Evolutionary conservation across 2,888 invertebrate genomes (phyloP).

Genomic region (Eupsilia transversa): DNA sequence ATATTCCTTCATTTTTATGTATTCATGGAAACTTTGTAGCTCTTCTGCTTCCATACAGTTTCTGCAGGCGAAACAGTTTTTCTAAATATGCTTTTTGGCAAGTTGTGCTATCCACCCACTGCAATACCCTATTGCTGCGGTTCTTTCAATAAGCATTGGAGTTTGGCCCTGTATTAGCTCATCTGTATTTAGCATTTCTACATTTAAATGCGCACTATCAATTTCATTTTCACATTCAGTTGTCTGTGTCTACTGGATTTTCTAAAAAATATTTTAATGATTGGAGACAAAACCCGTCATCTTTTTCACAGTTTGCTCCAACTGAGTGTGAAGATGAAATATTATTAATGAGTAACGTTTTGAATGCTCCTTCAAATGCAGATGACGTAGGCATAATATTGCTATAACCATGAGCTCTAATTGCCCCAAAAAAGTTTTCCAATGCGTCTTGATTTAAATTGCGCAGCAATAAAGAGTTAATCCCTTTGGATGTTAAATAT

Average conservation of each 20-base stretch:
- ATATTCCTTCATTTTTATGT: too few species aligned
- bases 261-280: constrained; percentile 25
- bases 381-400: constrained; percentile 28
- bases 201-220: constrained; percentile 3
- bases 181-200: constrained; percentile 1
- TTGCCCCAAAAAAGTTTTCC: constrained; percentile 35
- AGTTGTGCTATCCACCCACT: not conserved
- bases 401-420: constrained; percentile 24
- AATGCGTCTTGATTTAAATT: constrained; percentile 35
- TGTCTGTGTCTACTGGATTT: constrained; percentile 5
- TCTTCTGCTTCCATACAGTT: too few species aligned
- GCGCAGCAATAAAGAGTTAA: constrained; percentile 16
- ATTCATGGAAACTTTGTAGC: too few species aligned
- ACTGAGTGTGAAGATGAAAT: constrained; percentile 6
- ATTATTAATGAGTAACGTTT: constrained; percentile 30
- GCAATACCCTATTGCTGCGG: not conserved
- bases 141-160: not conserved
- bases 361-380: constrained; percentile 34
- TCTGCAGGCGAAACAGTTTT: too few species aligned
- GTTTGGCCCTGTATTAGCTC: not conserved
- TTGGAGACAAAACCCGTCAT: constrained; percentile 24
- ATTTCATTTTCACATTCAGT: constrained; percentile 33
- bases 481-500: not conserved
- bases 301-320: not conserved
- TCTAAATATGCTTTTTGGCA: too few species aligned